Evolutionary conservation across 2,113 vertebrate species (phyloP).

Genomic region (Dipodomys stephensi): DNA sequence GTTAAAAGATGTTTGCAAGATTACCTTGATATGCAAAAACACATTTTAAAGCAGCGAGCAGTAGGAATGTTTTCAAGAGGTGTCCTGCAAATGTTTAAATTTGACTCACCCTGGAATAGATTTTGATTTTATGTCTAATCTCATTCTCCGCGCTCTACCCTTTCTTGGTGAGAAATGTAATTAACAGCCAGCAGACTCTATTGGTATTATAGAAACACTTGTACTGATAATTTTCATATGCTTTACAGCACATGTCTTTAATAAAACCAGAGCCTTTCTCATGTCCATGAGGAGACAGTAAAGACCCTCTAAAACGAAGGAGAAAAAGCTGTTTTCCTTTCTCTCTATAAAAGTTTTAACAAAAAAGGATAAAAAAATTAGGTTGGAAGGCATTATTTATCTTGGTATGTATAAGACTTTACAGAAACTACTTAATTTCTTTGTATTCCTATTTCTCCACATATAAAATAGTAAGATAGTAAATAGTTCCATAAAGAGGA

Average conservation of each 20-base stretch:
- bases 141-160: background rate
- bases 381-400: background rate
- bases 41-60: background rate
- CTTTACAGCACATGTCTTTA: conserved; percentile 26
- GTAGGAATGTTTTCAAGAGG: background rate
- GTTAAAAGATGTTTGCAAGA: background rate
- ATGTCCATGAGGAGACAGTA: background rate
- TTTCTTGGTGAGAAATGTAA: conserved; percentile 62
- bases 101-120: background rate
- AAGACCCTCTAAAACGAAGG: background rate
- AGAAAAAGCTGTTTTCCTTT: conserved; percentile 41
- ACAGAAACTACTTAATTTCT: conserved; percentile 32
- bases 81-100: background rate
- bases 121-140: conserved; percentile 53
- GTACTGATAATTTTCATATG: background rate
- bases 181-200: background rate
- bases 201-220: conserved; percentile 32
- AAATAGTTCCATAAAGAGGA: background rate
- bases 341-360: conserved; percentile 9
- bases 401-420: conserved; percentile 5
- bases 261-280: conserved; percentile 29
- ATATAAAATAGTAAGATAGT: background rate
- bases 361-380: conserved; percentile 1
- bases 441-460: background rate
- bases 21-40: background rate